Evolutionary conservation across 2,888 invertebrate genomes (phyloP), one percentile per base, ranked within the genome.

Genomic region (Campaea margaritaria): DNA sequence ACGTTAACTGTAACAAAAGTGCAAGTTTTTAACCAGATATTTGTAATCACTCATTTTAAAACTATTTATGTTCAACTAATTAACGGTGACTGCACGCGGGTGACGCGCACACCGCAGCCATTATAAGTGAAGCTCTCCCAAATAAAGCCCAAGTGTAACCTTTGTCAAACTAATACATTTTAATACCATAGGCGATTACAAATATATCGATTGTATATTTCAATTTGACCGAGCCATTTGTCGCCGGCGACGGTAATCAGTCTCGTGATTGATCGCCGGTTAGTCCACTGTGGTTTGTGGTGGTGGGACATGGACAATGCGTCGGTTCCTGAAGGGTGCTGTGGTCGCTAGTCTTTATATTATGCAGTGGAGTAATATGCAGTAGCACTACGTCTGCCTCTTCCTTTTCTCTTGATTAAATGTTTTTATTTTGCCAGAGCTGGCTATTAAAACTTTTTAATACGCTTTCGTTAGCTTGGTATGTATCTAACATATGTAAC

Each of bases 201-300:
- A 56, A 39, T 38, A 21, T 34, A 50, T 57, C 16, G 45, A 45
- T 45, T 16, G 31, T 13, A 49, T 28, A 50, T 50, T 57, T 45
- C 38, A 31, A 50, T 57, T 15, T 16, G 41, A 45, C 38, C 50
- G 41, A 31, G 9, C 45, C 44, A 57, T 50, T 57, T 57, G 57
- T 57, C 56, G 48, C 27, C 15, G 36, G 15, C 8, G 38, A 56
- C 15, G n/a, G 48, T 27, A 27, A 42, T 14, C 34, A 38, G 14
- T 31, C 16, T 15, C 0, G 56, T 57, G 57, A 57, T 57, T 50
- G 57, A 57, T 57, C 31, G 31, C 31, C 31, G 1, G 13, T 45
- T 5, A 1, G n/a, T 3, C 12, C n/a, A n/a, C 14, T 13, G 27
- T 11, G 39, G 11, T 38, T 16, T 14, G 14, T 31, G 31, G 7